These are phyloP conservation scores for Siniperca obscura DNA, from an alignment of 2,797 vertebrate species.

Conservation along the genomic window DNA sequence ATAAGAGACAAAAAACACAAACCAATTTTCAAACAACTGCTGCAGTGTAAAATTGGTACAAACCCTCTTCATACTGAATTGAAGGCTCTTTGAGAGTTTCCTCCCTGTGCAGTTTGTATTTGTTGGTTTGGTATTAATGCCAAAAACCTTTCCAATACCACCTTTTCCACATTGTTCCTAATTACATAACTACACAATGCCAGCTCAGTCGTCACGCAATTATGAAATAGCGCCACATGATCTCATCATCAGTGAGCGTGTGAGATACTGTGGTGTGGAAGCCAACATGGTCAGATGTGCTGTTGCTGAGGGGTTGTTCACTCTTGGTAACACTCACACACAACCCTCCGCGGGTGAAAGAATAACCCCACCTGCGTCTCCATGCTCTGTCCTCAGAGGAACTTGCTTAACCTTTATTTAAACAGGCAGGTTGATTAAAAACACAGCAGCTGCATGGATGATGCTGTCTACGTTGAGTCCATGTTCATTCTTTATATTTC, in stretches of 20 bases:
- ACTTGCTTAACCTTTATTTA: slow-evolving; percentile 27
- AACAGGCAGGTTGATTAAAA: slow-evolving; percentile 28
- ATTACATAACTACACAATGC: slow-evolving; percentile 42
- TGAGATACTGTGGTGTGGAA: slow-evolving; percentile 31
- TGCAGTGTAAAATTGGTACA: background rate
- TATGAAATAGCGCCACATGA: slow-evolving; percentile 50
- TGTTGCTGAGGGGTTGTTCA: slow-evolving; percentile 40
- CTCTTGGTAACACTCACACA: slow-evolving; percentile 34
- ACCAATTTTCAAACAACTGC: background rate
- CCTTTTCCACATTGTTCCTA: background rate
- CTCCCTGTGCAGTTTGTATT: background rate
- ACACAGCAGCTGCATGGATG: background rate
- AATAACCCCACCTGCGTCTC: slow-evolving; percentile 53
- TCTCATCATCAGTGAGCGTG: slow-evolving; percentile 43
- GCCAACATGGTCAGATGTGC: slow-evolving; percentile 31
- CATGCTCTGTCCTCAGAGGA: slow-evolving; percentile 23
- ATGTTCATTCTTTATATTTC: slow-evolving; percentile 13
- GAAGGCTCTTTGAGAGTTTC: background rate
- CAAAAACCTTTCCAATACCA: background rate
- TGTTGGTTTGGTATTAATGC: background rate
- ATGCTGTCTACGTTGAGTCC: background rate
- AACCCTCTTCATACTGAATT: background rate
- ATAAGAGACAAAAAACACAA: background rate
- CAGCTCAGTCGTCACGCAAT: slow-evolving; percentile 35
- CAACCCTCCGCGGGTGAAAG: slow-evolving; percentile 18